Base-by-base conservation (phyloP, 2,888 invertebrate genomes). In the Dynastes hyllus region DNA sequence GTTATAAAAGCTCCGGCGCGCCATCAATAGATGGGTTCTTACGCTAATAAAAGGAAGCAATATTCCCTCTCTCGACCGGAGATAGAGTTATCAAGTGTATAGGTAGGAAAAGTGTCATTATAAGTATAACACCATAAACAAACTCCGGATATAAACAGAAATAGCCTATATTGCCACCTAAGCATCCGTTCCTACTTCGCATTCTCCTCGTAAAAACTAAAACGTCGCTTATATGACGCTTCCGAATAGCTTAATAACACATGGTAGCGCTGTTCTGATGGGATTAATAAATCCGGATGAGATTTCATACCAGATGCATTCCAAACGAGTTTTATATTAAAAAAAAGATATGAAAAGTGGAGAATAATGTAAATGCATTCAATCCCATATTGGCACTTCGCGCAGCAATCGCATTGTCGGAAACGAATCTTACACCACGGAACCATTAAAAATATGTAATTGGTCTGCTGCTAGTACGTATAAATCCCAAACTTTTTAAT, bases 171-270 rank as follows among this genome's bases (percentile, higher is more conserved):
- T 82, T 81, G 80, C 80, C 81, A 81, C 82, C 82, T 83, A 83
- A 83, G 81, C 79, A 78, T 78, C 81, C 78, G 79, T 81, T 77
- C 78, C 79, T 70, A 77, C 79, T 80, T 79, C 79, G 80, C 82
- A 83, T 83, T 84, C 80, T 78, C 81, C 81, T 82, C 84, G 82
- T 83, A 84, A 84, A 83, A 81, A 83, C 83, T 83, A 82, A 83
- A 83, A 82, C 83, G 81, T 83, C 84, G 85, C 82, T 83, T 84
- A 84, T 83, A 83, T 80, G 81, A 82, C 82, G 83, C 81, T 67
- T 81, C 80, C 81, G 82, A 83, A 83, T 81, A 81, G 84, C 83
- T 85, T 84, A 84, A 85, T 84, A 85, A 84, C 84, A 84, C 83
- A 82, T 82, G 83, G 83, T 83, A 81, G 83, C 82, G 81, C n/a